These are phyloP conservation scores for Peucedramus taeniatus DNA, from an alignment of 2,113 vertebrate species.

Conservation along the genomic window DNA sequence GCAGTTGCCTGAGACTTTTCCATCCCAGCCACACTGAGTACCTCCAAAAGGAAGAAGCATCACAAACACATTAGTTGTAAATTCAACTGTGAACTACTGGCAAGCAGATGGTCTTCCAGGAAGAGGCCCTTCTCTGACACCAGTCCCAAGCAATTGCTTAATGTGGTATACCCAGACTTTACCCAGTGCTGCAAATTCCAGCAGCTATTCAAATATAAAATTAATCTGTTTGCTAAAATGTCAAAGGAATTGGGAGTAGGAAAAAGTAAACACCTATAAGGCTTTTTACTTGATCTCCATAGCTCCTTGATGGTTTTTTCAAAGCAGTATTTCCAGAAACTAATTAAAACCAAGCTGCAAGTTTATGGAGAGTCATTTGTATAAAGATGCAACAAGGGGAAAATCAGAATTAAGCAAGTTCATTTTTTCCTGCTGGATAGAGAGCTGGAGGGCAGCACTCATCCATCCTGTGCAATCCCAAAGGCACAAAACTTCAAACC, in stretches of 20 bases:
- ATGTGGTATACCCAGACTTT: not conserved
- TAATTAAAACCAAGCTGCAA: slow-evolving; percentile 22
- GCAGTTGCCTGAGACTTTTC: not conserved
- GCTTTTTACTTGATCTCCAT: not conserved
- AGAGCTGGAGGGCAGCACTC: not conserved
- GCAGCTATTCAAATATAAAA: not conserved
- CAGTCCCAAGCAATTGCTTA: not conserved
- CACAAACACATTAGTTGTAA: accelerated
- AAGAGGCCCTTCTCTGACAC: not conserved
- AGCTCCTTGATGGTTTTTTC: not conserved
- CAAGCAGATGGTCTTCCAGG: not conserved
- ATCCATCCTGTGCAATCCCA: not conserved
- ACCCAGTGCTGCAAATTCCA: not conserved
- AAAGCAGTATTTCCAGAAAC: not conserved
- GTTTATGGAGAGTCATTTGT: not conserved
- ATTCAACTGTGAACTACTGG: not conserved
- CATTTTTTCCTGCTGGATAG: not conserved
- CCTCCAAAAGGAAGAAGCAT: not conserved
- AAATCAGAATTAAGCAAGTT: not conserved
- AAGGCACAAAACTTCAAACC: not conserved
- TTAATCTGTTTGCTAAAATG: not conserved
- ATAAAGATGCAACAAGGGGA: not conserved
- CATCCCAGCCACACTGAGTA: not conserved
- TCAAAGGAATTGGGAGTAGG: not conserved
- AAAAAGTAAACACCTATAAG: not conserved